Conservation (phyloP, 1,140 invertebrate species). For the Parasteatoda tepidariorum region DNA sequence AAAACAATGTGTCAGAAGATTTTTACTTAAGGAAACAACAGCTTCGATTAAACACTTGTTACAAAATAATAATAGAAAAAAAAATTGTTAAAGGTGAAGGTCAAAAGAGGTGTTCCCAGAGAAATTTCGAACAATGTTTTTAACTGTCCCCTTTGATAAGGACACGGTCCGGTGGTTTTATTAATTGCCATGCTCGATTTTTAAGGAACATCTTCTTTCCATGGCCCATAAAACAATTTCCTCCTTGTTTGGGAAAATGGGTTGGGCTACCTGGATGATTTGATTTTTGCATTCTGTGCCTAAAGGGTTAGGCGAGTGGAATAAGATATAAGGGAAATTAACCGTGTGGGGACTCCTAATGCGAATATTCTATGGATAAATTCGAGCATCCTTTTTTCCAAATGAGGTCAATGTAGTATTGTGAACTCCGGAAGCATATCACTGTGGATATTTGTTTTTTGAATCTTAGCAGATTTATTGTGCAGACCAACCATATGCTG, state of each 20-base stretch:
- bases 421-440: neutral
- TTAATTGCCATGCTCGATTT: neutral
- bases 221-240: neutral
- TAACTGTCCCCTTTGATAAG: neutral
- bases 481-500: no score
- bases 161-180: neutral
- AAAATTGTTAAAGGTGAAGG: constrained; percentile 4
- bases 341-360: neutral
- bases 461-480: no score
- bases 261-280: neutral
- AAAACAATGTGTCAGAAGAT: neutral
- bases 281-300: no score
- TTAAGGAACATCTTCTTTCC: no score
- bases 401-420: neutral
- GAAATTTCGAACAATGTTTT: neutral
- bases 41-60: neutral
- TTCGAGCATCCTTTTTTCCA: neutral
- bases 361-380: neutral
- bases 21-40: constrained; percentile 3
- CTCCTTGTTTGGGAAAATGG: neutral
- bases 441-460: no score
- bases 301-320: neutral
- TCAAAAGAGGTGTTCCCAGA: neutral
- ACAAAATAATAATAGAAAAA: no score
- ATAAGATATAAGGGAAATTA: neutral